These are phyloP conservation scores for Priocnemis perturbator DNA, from an alignment of 2,888 invertebrate species.

Conservation along the genomic window DNA sequence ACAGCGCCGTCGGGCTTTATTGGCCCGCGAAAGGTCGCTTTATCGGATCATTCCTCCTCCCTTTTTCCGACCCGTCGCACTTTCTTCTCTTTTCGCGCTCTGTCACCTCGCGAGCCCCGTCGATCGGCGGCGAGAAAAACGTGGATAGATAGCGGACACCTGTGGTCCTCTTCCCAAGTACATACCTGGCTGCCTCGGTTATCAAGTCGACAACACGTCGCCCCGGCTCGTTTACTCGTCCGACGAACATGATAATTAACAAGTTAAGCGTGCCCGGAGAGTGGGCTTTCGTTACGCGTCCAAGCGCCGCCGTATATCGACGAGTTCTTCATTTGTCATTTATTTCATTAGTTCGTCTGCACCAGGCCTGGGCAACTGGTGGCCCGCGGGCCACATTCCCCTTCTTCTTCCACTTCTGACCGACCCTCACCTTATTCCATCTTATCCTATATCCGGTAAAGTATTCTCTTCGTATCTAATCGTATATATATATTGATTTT, in stretches of 20 bases:
- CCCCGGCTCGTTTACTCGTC: neutral
- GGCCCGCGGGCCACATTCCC: too few species aligned
- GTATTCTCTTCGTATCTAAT: too few species aligned
- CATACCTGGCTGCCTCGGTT: neutral
- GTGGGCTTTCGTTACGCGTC: too few species aligned
- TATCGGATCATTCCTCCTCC: slow-evolving; percentile 39
- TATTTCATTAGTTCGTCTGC: too few species aligned
- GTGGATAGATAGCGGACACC: slow-evolving; percentile 34
- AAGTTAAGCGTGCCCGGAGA: too few species aligned
- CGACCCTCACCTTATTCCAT: too few species aligned
- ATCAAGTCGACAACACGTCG: neutral
- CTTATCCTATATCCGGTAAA: too few species aligned
- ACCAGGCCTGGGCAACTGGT: too few species aligned
- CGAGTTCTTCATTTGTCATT: too few species aligned
- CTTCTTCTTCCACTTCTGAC: too few species aligned
- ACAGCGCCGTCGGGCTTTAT: slow-evolving; percentile 40
- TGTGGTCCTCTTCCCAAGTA: slow-evolving; percentile 22
- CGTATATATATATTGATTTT: too few species aligned
- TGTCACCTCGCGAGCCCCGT: slow-evolving; percentile 18
- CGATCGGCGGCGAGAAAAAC: slow-evolving; percentile 19
- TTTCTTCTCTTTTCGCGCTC: slow-evolving; percentile 13
- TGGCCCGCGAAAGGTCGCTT: slow-evolving; percentile 42
- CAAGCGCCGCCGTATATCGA: too few species aligned
- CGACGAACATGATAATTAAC: neutral
- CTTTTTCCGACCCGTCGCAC: neutral